Base-by-base conservation (phyloP, 1,140 invertebrate genomes). In the Episyrphus balteatus region DNA sequence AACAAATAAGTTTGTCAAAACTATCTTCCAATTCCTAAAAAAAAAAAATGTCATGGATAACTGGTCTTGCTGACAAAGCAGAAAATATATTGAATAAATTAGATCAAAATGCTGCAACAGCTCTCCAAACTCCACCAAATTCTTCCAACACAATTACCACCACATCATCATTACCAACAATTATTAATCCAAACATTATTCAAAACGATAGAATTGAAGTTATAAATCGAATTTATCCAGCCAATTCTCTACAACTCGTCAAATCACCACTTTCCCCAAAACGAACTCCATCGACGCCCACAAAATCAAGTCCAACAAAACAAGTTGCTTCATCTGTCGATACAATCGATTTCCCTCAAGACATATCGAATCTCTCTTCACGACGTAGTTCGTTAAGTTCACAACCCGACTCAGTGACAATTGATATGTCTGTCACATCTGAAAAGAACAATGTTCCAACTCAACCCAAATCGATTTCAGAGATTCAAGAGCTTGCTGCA, bases 21-120 rank as follows among this genome's bases (percentile, higher is more conserved):
- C 8, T 26, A 3, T 3, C 21, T 26, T 26, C 21, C 21, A 8
- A 26, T 26, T 26, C 21, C 21, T n/a, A n/a, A 26, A 5, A 3
- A 26, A 3, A 26, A 26, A 26, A 26, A 5, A 26, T 26, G 21
- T 86, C 87, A 47, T 91, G 88, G 88, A 72, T 92, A 37, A 79
- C 79, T 49, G 86, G 81, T 53, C 72, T 91, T 36, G 86, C 87
- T 48, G 87, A 82, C 26, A 88, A 84, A 63, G 88, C 88, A 32
- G 88, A 91, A 66, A 79, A 83, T 63, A 76, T 91, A 32, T 66
- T 92, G 10, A 88, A 89, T 63, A 87, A 86, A 72, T 78, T 92
- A 31, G 88, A 92, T 58, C 75, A 88, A 59, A 86, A 83, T 70
- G 87, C 87, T n/a, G 88, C 86, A 1, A 78, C 77, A 14, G 85